Evolutionary conservation across 2,113 vertebrate genomes (phyloP).

Genomic region (Oncorhynchus masou): DNA sequence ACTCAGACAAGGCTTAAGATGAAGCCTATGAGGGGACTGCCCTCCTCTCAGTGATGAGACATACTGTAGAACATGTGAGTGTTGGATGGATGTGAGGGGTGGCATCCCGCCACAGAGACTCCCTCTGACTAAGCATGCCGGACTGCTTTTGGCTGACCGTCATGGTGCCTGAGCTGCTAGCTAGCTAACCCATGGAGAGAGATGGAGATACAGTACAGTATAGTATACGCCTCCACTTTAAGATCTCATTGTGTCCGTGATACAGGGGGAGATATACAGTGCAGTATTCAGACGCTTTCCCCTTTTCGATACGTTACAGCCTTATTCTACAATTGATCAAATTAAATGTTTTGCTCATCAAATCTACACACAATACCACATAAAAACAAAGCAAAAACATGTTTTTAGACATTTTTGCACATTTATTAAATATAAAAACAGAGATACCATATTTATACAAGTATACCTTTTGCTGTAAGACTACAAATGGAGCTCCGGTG

Average conservation of each 20-base stretch:
- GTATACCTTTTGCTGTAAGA: no score
- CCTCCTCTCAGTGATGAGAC: neutral
- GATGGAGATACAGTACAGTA: neutral
- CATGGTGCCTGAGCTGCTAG: neutral
- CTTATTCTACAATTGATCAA: no score
- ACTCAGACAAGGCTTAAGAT: neutral
- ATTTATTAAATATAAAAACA: no score
- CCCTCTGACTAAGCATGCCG: constrained; percentile 23
- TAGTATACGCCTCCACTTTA: neutral
- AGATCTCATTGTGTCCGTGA: neutral
- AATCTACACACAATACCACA: no score
- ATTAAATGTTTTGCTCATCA: no score
- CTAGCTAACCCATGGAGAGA: neutral
- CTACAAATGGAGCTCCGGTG: no score
- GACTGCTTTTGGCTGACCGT: neutral
- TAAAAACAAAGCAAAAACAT: no score
- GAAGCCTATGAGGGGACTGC: neutral
- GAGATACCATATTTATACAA: no score
- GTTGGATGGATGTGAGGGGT: constrained; percentile 11
- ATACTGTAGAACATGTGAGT: neutral
- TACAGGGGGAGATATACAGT: no score
- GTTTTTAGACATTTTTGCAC: no score
- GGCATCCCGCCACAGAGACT: constrained; percentile 26
- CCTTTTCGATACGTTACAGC: no score
- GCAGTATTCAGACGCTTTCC: no score